These are phyloP conservation scores for Caenorhabditis briggsae DNA, from an alignment of 1,140 invertebrate species.

Conservation along the genomic window DNA sequence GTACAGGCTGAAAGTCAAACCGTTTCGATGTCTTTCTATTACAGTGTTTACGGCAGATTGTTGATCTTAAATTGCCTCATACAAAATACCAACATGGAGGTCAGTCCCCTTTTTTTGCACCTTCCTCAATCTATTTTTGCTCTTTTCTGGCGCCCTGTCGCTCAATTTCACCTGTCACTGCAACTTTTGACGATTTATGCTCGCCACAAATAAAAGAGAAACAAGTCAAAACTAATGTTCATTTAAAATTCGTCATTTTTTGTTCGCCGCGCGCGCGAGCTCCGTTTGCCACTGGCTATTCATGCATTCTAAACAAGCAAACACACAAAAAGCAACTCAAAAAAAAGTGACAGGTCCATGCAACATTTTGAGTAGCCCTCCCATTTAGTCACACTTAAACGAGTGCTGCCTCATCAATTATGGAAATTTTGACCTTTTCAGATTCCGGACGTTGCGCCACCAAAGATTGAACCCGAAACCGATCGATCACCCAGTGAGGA, in stretches of 20 bases:
- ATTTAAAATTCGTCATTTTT: constrained; percentile 48
- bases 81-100: too few relatives aligned
- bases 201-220: background rate
- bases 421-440: background rate
- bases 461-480: background rate
- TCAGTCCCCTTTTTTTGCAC: too few relatives aligned
- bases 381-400: background rate
- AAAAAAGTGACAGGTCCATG: background rate
- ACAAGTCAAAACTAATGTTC: background rate
- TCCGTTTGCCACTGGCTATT: background rate
- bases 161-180: too few relatives aligned
- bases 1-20: too few relatives aligned
- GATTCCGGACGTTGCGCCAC: constrained; percentile 16
- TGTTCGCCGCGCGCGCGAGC: background rate
- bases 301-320: constrained; percentile 30
- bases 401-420: background rate
- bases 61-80: too few relatives aligned
- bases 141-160: too few relatives aligned
- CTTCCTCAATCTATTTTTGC: too few relatives aligned
- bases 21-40: too few relatives aligned
- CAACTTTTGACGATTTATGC: background rate
- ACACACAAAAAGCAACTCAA: background rate
- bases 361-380: background rate
- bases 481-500: constrained; percentile 26
- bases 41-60: too few relatives aligned